Conservation (phyloP, 2,113 vertebrate species). For the Chascanopsetta lugubris region DNA sequence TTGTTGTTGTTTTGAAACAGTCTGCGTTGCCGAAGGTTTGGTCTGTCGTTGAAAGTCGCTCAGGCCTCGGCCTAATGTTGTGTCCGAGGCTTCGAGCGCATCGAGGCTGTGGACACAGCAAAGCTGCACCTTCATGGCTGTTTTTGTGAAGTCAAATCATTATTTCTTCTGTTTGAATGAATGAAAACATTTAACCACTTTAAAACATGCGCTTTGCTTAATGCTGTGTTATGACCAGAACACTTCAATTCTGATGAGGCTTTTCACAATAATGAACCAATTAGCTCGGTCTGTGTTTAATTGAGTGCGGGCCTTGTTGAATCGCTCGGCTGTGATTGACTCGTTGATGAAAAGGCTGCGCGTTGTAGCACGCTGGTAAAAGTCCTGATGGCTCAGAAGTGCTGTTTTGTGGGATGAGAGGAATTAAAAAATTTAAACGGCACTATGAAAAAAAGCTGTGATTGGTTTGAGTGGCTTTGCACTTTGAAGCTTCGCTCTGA, state of each 20-base stretch:
- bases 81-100: no score
- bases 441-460: conserved; percentile 7
- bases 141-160: no score
- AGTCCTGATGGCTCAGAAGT: background rate
- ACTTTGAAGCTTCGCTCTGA: conserved; percentile 33
- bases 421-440: conserved; percentile 1
- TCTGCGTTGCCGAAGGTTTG: no score
- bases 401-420: conserved; percentile 7
- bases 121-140: no score
- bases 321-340: background rate
- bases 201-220: background rate
- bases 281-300: background rate
- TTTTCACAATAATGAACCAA: conserved; percentile 3
- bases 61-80: no score
- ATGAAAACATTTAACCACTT: background rate
- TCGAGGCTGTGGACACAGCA: no score
- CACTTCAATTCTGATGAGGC: background rate
- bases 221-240: background rate
- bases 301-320: background rate
- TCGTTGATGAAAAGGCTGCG: conserved; percentile 20
- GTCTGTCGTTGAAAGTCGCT: no score
- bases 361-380: background rate
- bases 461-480: conserved; percentile 27
- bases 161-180: background rate
- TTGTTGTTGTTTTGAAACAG: no score